These are phyloP conservation scores for Sipha maydis DNA, from an alignment of 2,888 invertebrate genomes.

Conservation along the genomic window DNA sequence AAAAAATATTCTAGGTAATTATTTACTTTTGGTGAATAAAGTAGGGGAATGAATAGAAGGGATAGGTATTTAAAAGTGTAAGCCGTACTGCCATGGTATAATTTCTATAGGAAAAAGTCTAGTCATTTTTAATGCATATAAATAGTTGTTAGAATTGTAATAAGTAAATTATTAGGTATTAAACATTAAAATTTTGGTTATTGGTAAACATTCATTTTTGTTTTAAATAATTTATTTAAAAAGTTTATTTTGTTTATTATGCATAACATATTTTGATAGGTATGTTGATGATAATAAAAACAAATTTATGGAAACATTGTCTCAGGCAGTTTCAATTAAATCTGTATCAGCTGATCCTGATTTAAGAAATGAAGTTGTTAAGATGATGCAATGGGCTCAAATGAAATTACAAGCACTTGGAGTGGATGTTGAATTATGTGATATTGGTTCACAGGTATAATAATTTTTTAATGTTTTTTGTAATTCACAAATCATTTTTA, in stretches of 20 bases:
- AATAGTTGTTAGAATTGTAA: no score
- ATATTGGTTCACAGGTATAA: slow-evolving; percentile 77
- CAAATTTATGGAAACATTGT: slow-evolving; percentile 81
- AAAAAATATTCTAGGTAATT: no score
- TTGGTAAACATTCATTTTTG: no score
- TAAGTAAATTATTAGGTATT: no score
- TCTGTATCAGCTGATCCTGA: slow-evolving; percentile 94
- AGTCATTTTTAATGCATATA: no score
- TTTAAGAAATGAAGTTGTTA: slow-evolving; percentile 82
- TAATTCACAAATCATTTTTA: no score
- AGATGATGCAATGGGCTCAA: slow-evolving; percentile 87
- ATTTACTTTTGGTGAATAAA: no score
- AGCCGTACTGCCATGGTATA: no score
- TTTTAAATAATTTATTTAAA: not conserved
- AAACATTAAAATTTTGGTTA: no score
- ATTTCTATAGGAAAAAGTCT: no score
- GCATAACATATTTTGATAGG: slow-evolving; percentile 69
- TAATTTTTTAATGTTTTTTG: not conserved
- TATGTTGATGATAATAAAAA: slow-evolving; percentile 82
- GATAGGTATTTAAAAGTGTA: no score
- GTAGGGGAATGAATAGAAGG: no score
- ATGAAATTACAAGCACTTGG: slow-evolving; percentile 77
- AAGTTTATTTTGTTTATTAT: not conserved
- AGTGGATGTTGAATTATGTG: slow-evolving; percentile 76
- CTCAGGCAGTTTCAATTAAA: slow-evolving; percentile 89